Evolutionary conservation across 2,888 invertebrate species (phyloP).

Genomic region (Quadriops clusia): DNA sequence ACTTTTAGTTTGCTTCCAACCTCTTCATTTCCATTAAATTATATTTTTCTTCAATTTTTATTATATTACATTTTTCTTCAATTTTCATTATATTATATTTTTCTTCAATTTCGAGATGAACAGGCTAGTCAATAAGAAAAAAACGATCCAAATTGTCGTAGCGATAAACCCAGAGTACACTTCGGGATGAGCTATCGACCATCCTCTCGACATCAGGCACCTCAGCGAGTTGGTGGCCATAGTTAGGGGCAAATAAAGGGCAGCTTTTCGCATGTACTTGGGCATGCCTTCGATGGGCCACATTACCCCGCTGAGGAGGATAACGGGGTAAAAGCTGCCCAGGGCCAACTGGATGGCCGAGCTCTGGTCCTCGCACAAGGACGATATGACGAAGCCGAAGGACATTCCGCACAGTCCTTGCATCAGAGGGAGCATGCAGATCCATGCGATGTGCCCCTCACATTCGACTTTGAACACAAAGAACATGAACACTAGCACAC

Average conservation of each 20-base stretch:
- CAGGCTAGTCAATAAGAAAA: too few relatives aligned
- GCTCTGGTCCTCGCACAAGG: constrained; percentile 72
- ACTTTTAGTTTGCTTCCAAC: too few relatives aligned
- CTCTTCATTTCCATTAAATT: too few relatives aligned
- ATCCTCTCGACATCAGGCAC: constrained; percentile 68
- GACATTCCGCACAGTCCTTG: constrained; percentile 88
- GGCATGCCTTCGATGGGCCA: constrained; percentile 93
- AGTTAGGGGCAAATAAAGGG: constrained; percentile 66
- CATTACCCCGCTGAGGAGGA: constrained; percentile 77
- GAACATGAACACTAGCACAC: constrained; percentile 80
- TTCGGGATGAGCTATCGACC: constrained; percentile 60
- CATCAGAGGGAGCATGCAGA: constrained; percentile 65
- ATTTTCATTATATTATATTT: too few relatives aligned
- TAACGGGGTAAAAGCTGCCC: constrained; percentile 81
- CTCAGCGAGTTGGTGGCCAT: constrained; percentile 72
- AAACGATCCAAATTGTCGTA: too few relatives aligned
- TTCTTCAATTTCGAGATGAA: too few relatives aligned
- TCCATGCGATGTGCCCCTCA: constrained; percentile 68
- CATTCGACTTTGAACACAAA: constrained; percentile 73
- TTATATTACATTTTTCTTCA: too few relatives aligned
- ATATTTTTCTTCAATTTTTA: too few relatives aligned
- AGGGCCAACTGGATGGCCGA: constrained; percentile 79
- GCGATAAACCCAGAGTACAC: too few relatives aligned
- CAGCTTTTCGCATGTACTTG: constrained; percentile 57
- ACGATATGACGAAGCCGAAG: constrained; percentile 80